Base-by-base conservation (phyloP, 2,797 vertebrate genomes). In the Ctenopoma kingsleyae region DNA sequence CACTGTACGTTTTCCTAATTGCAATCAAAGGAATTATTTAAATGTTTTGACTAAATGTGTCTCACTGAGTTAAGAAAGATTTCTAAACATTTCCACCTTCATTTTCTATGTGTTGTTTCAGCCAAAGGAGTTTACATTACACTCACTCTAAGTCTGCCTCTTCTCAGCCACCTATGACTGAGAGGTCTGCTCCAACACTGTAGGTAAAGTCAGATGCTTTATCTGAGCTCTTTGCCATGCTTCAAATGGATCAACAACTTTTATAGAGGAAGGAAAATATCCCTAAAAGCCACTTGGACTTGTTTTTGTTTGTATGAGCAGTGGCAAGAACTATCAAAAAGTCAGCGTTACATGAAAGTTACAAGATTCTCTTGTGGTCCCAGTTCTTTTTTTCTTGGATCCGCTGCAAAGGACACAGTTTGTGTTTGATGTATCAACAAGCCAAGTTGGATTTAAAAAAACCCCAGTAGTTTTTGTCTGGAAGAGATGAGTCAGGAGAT, bases 1-100 rank as follows among this genome's bases (percentile, higher is more conserved):
- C 54, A 22, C 54, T 78, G 65, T 78, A 72, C 40, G 23, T 83
- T 80, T 80, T 81, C 71, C 67, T 78, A 74, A 85, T 83, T 83
- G 54, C 67, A 87, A 81, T 87, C 78, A 82, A 70, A 59, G 66
- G 36, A 81, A 59, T 64, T 68, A 27, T 76, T 52, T 55, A 44
- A 61, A 51, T 56, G 17, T 17, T 74, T 65, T 64, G 49, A 67
- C 56, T 49, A 47, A 67, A 51, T 48, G 49, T 54, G 52, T 78
- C 56, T 70, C 3, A 1, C 9, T 36, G 40, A 49, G 52, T 76
- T 67, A 71, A 64, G n/a, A 5, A 12, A 67, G 58, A 36, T 67
- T 54, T 48, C 32, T 30, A 49, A 36, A 78, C 48, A 60, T 65
- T 52, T 76, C 16, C 36, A 38, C 32, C 49, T 52, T 68, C 22